phyloP scores from a whole-genome alignment of 2,888 invertebrate species.

The Copidosoma aretas region DNA sequence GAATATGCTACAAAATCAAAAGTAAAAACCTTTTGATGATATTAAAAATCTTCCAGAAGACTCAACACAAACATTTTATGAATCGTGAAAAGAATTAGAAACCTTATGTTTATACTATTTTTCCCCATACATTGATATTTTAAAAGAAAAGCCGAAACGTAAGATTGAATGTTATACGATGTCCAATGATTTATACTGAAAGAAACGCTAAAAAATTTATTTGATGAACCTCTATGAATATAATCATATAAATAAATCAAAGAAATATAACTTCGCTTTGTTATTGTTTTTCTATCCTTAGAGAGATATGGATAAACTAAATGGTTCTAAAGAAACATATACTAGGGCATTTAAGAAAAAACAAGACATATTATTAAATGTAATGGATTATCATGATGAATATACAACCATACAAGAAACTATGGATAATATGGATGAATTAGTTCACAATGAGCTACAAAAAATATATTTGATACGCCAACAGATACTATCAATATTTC shows the following conservation, averaged over 20 bases:
- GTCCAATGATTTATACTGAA: not conserved
- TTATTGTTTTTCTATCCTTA: constrained; percentile 37
- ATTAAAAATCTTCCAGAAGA: constrained; percentile 33
- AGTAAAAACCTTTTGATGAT: constrained; percentile 35
- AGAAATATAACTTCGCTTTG: constrained; percentile 1
- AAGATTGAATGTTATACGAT: constrained; percentile 2
- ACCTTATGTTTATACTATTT: constrained; percentile 1
- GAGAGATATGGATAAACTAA: constrained; percentile 35
- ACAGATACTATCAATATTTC: not conserved
- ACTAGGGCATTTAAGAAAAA: not conserved
- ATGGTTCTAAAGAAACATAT: constrained; percentile 12
- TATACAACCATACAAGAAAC: not conserved
- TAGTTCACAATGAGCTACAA: not conserved
- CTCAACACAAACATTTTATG: constrained; percentile 10
- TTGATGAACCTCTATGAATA: constrained; percentile 1
- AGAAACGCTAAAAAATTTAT: not conserved
- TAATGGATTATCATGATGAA: constrained; percentile 9
- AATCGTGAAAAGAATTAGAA: not conserved
- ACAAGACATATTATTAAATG: not conserved
- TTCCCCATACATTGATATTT: constrained; percentile 1
- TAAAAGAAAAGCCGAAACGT: not conserved
- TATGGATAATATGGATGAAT: not conserved
- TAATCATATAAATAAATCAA: not conserved
- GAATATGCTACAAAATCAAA: constrained; percentile 33
- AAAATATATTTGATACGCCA: not conserved